A percentile compares a stretch with the other conserved stretches of the same genome.
These are phyloP conservation scores for Osedax frankpressi DNA, from an alignment of 2,888 invertebrate genomes.

Conservation along the genomic window DNA sequence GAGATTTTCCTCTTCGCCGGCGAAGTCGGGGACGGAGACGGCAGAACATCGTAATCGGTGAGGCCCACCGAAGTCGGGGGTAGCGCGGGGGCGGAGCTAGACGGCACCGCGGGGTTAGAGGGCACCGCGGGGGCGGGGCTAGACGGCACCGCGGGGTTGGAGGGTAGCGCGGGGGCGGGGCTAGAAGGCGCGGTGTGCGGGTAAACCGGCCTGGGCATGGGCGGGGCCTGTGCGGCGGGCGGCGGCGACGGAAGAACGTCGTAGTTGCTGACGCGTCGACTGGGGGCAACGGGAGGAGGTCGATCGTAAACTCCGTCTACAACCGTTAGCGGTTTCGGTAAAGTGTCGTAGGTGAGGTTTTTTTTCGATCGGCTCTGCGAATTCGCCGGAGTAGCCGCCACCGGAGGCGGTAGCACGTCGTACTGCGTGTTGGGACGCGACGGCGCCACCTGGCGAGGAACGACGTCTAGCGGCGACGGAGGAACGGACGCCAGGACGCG, in stretches of 20 bases:
- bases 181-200: background rate
- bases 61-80: background rate
- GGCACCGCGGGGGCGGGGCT: too few relatives aligned
- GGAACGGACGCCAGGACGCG: background rate
- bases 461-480: background rate
- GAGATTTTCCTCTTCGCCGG: too few relatives aligned
- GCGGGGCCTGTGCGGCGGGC: background rate
- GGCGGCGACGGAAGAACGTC: too few relatives aligned
- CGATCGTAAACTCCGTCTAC: too few relatives aligned
- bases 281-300: too few relatives aligned
- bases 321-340: background rate
- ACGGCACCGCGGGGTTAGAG: too few relatives aligned
- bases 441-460: background rate
- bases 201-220: background rate
- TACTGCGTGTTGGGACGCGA: background rate
- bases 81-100: background rate
- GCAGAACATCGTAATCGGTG: background rate
- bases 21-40: background rate
- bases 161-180: too few relatives aligned
- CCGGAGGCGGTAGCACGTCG: background rate
- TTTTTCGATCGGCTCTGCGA: too few relatives aligned
- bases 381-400: background rate
- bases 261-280: too few relatives aligned
- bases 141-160: too few relatives aligned
- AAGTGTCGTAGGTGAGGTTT: background rate